phyloP scores from a whole-genome alignment of 2,888 invertebrate species.

The Metopia argyrocephala region DNA sequence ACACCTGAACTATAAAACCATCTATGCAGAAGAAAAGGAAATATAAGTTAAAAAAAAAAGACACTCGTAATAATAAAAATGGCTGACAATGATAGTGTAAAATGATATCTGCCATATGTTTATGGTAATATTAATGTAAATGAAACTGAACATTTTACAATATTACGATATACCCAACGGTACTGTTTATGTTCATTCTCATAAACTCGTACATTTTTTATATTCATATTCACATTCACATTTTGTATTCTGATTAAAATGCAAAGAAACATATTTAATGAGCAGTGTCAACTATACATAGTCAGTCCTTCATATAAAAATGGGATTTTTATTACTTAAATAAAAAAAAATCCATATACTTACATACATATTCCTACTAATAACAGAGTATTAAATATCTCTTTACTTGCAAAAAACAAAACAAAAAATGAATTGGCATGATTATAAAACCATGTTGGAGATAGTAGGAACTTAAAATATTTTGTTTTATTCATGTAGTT shows the following conservation, averaged over 20 bases:
- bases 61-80: constrained; percentile 62
- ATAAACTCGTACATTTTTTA: constrained; percentile 10
- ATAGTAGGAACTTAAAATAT: constrained; percentile 28
- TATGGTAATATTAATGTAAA: constrained; percentile 44
- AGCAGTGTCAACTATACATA: constrained; percentile 48
- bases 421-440: neutral
- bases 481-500: constrained; percentile 25
- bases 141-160: constrained; percentile 56
- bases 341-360: neutral
- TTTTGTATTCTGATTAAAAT: constrained; percentile 53
- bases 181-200: neutral
- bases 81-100: constrained; percentile 63
- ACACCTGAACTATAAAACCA: constrained; percentile 39
- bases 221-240: constrained; percentile 12
- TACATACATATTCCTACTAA: neutral
- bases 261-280: constrained; percentile 48
- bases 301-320: constrained; percentile 41
- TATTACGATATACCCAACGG: constrained; percentile 18
- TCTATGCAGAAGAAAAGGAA: neutral
- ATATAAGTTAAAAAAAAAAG: constrained; percentile 16
- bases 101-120: constrained; percentile 57
- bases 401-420: neutral
- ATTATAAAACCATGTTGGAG: constrained; percentile 22
- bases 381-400: neutral
- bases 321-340: constrained; percentile 43